These are phyloP conservation scores for Dendrocincla fuliginosa DNA, from an alignment of 2,797 vertebrate genomes.

Conservation along the genomic window DNA sequence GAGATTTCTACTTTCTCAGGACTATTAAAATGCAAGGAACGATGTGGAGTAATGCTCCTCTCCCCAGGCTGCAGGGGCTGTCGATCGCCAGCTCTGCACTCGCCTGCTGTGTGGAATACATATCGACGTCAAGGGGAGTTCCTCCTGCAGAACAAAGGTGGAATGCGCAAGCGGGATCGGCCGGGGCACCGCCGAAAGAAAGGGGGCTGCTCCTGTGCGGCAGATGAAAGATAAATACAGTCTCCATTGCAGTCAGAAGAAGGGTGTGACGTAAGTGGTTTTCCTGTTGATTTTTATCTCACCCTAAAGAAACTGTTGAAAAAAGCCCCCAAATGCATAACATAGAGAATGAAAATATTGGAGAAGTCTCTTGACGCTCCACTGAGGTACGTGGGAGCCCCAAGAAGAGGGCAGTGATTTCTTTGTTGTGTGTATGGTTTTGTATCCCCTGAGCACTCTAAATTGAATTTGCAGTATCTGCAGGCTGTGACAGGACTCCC, in stretches of 20 bases:
- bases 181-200: accelerated
- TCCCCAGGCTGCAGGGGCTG: neutral
- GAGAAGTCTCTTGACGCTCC: neutral
- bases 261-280: neutral
- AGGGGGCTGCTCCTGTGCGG: neutral
- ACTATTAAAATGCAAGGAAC: neutral
- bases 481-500: neutral
- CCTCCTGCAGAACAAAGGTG: conserved; percentile 27
- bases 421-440: neutral
- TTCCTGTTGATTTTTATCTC: neutral
- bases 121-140: conserved; percentile 41
- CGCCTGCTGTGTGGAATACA: conserved; percentile 53
- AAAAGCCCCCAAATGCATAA: neutral
- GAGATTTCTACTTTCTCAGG: neutral
- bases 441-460: neutral
- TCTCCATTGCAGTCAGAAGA: neutral
- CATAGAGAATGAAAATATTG: neutral
- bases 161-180: neutral
- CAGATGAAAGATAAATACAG: neutral
- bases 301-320: neutral
- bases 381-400: neutral
- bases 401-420: neutral
- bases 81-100: neutral
- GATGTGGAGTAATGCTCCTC: neutral
- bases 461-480: neutral